Percentiles rank a stretch among this genome's conserved stretches.
Evolutionary conservation across 2,797 vertebrate species (phyloP).

Genomic region (Neosalanx taihuensis): DNA sequence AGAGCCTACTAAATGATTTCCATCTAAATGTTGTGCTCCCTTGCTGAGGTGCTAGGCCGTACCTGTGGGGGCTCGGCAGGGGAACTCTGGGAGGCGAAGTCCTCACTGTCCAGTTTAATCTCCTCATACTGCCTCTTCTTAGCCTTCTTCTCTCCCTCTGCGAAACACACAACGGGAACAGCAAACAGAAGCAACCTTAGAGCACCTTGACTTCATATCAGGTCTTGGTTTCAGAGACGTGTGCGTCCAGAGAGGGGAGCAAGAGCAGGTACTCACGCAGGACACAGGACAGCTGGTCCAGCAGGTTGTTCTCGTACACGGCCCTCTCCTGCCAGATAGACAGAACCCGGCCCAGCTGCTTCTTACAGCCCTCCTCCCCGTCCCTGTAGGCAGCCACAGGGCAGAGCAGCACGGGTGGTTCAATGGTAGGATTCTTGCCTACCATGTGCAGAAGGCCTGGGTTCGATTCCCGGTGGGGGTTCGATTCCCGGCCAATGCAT

Average conservation of each 20-base stretch:
- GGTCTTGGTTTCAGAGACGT: too few species aligned
- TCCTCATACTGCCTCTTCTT: slow-evolving; percentile 92
- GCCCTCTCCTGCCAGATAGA: slow-evolving; percentile 98
- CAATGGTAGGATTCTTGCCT: too few species aligned
- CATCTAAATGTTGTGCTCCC: too few species aligned
- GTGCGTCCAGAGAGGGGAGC: too few species aligned
- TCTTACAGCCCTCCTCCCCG: slow-evolving; percentile 90
- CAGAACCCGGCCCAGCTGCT: slow-evolving; percentile 91
- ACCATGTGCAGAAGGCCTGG: too few species aligned
- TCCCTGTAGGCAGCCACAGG: slow-evolving; percentile 71
- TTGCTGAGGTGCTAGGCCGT: slow-evolving; percentile 14
- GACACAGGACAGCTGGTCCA: slow-evolving; percentile 81
- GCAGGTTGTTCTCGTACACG: slow-evolving; percentile 90
- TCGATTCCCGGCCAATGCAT: too few species aligned
- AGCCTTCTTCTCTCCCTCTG: slow-evolving; percentile 89
- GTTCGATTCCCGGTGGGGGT: too few species aligned
- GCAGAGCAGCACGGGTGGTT: too few species aligned
- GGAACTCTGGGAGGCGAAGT: slow-evolving; percentile 85
- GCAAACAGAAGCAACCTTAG: too few species aligned
- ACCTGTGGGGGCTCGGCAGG: slow-evolving; percentile 94
- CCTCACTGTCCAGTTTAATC: slow-evolving; percentile 86
- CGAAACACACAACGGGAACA: slow-evolving; percentile 16
- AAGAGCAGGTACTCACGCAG: too few species aligned
- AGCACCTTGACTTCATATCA: too few species aligned
- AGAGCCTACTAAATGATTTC: too few species aligned